A percentile compares a stretch with the other conserved stretches of the same genome.
Evolutionary conservation across 2,888 invertebrate species (phyloP).

Genomic region (Salpingus planirostris): DNA sequence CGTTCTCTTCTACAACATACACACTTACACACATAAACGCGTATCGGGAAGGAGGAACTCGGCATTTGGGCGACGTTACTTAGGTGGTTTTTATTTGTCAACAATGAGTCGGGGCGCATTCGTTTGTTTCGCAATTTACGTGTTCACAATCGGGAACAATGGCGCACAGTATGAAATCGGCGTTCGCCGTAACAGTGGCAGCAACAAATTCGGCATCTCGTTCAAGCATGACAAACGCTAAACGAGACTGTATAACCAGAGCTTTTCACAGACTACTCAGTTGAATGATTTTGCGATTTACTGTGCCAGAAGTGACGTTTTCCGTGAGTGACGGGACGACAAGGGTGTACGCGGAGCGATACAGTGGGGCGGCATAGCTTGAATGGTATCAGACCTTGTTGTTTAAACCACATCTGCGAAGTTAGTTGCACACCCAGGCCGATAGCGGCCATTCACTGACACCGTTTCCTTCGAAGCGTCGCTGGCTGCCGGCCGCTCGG

Average conservation of each 20-base stretch:
- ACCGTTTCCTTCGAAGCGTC: too few species aligned
- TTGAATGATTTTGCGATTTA: conserved; percentile 30
- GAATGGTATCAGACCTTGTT: conserved; percentile 34
- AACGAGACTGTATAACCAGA: conserved; percentile 32
- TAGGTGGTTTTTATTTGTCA: conserved; percentile 7
- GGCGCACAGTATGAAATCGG: conserved; percentile 14
- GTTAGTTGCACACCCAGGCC: conserved; percentile 32
- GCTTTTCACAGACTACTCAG: conserved; percentile 36
- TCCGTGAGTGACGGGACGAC: conserved; percentile 33
- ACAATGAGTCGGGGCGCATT: conserved; percentile 10
- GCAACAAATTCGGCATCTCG: conserved; percentile 23
- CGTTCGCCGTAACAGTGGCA: conserved; percentile 13
- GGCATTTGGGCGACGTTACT: conserved; percentile 5
- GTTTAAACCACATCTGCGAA: conserved; percentile 36
- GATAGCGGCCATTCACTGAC: conserved; percentile 18
- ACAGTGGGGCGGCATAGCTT: conserved; percentile 24
- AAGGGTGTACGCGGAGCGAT: conserved; percentile 26
- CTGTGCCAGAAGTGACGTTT: conserved; percentile 29
- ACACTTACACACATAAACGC: background rate
- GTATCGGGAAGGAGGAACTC: conserved; percentile 1
- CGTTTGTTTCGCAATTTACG: conserved; percentile 13
- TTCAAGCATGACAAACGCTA: conserved; percentile 27
- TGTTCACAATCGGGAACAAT: conserved; percentile 16
- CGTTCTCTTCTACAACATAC: background rate
- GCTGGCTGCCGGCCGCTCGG: conserved; percentile 1